phyloP scores from a whole-genome alignment of 2,888 invertebrate species.

The Cryptops parisi region DNA sequence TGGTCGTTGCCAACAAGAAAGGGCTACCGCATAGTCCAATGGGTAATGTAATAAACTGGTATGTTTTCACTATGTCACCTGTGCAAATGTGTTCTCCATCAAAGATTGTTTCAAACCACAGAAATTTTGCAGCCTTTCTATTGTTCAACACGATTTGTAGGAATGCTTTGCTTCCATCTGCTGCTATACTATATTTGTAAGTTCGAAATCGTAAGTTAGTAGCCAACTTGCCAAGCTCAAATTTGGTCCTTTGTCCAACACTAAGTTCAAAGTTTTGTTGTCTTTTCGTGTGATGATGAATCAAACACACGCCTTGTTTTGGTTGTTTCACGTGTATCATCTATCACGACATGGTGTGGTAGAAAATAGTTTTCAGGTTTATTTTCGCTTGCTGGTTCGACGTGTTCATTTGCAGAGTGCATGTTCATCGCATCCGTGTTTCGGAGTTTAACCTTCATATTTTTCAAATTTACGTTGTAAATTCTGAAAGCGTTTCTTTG shows the following conservation, averaged over 20 bases:
- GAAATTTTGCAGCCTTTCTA: neutral
- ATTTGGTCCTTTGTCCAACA: neutral
- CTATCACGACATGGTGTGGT: neutral
- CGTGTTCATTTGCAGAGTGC: neutral
- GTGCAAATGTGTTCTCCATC: neutral
- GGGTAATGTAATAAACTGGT: neutral
- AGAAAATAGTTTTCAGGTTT: neutral
- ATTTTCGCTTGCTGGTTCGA: neutral
- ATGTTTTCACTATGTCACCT: neutral
- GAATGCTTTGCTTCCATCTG: neutral
- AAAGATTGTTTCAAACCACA: neutral
- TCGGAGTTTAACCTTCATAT: neutral
- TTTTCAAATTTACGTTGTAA: neutral
- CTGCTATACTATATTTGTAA: neutral
- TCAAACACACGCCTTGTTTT: neutral
- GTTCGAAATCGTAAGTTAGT: too few species aligned
- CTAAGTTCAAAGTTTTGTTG: neutral
- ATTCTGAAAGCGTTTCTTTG: neutral
- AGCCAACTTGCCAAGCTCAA: neutral
- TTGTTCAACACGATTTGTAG: neutral
- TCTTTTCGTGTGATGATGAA: neutral
- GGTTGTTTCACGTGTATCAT: neutral
- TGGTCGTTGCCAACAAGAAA: too few species aligned
- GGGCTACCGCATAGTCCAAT: neutral
- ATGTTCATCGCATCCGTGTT: neutral